Conservation (phyloP, 2,113 vertebrate genomes). For the Micronycteris hirsuta region DNA sequence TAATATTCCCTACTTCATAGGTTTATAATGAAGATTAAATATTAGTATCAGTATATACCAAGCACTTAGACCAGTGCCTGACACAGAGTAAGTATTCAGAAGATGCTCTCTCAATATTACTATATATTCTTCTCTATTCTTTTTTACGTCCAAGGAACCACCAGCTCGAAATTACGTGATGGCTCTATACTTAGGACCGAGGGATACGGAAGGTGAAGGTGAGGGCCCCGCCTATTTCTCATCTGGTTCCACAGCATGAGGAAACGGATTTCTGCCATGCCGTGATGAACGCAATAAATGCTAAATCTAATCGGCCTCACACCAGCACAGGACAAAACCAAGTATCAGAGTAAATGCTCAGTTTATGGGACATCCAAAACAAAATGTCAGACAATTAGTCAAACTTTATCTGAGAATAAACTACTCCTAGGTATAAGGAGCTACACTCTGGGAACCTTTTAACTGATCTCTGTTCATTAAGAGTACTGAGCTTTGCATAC, state of each 20-base stretch:
- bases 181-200: neutral
- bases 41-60: neutral
- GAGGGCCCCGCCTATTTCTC: neutral
- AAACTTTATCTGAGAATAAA: neutral
- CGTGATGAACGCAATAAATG: neutral
- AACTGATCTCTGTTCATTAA: neutral
- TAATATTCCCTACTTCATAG: neutral
- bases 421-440: neutral
- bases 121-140: neutral
- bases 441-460: neutral
- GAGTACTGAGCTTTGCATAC: neutral
- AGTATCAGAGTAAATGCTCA: neutral
- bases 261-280: neutral
- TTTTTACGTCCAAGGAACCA: neutral
- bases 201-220: neutral
- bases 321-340: neutral
- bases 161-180: neutral
- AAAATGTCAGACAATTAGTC: neutral
- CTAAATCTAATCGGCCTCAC: neutral
- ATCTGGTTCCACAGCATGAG: neutral
- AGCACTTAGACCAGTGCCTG: constrained; percentile 6
- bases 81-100: neutral
- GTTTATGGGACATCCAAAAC: neutral
- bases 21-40: neutral
- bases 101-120: neutral